Evolutionary conservation across 2,113 vertebrate genomes (phyloP), one percentile per base, ranked within the genome.

Genomic region (Nesospiza acunhae): DNA sequence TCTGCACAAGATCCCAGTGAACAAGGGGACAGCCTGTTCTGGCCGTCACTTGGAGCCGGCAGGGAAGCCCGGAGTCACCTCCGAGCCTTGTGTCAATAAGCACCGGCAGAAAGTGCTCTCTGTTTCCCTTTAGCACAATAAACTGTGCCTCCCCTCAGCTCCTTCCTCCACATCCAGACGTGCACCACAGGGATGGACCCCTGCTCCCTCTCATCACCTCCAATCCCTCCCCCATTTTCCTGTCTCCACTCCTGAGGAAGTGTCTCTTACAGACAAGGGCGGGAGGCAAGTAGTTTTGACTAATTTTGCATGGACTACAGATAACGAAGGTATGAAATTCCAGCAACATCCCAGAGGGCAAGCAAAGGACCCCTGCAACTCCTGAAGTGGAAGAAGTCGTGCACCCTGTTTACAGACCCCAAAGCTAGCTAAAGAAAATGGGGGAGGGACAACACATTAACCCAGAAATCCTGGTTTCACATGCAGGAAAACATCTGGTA

Each of bases 71-170:
- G 0, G 80, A 93, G 90, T 93, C 94, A 94, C 90, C 18, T 31
- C 33, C 1, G 7, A 87, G 75, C 39, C 92, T 96, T 97, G 92
- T 97, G 96, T 97, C 96, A 97, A 97, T 96, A 97, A 97, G 87
- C 96, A 96, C 80, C 0, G 24, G 64, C 73, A 96, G 92, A 96
- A 96, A 79, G 89, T 95, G 88, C 92, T 73, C 96, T 90, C 92
- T 96, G 95, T 96, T 96, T 72, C 81, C 62, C 94, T 66, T 64
- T 79, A 96, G 80, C 91, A 97, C 96, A 96, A 97, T 96, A 96
- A 97, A 97, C 96, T 92, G 8, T 82, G 62, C 76, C 73, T 92
- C 35, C 73, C 84, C 86, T 94, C 92, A 37, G 49, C 92, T 81
- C 90, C 33, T 93, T 93, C 94, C 96, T 90, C 83, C 0, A 0